Evolutionary conservation across 2,113 vertebrate species (phyloP).

Genomic region (Cynoglossus semilaevis): DNA sequence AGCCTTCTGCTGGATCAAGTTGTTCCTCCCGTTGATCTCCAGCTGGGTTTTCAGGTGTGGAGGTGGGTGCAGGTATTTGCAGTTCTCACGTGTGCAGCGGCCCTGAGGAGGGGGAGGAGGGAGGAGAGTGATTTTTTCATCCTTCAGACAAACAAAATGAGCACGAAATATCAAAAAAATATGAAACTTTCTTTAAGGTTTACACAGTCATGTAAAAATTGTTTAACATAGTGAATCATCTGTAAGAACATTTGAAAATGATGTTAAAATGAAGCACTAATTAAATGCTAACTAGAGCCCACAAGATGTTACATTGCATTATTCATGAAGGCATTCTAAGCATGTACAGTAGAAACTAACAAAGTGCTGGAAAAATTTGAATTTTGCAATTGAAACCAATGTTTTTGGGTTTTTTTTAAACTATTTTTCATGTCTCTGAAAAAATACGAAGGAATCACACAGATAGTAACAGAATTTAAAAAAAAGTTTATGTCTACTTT

Average conservation of each 20-base stretch:
- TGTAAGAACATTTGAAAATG: conserved; percentile 13
- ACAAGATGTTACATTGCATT: conserved; percentile 18
- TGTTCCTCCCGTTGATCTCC: conserved; percentile 97
- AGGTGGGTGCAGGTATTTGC: conserved; percentile 98
- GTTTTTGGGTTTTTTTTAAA: too few species aligned
- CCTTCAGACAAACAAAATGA: too few species aligned
- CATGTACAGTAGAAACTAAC: neutral
- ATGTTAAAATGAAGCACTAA: conserved; percentile 23
- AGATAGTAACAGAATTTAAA: too few species aligned
- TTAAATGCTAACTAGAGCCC: conserved; percentile 38
- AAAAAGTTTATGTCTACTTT: too few species aligned
- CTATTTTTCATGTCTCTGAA: too few species aligned
- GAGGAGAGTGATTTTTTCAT: neutral
- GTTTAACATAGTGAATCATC: conserved; percentile 17
- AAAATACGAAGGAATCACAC: too few species aligned
- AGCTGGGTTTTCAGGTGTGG: conserved; percentile 97
- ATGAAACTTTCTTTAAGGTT: neutral
- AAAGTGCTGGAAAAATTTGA: too few species aligned
- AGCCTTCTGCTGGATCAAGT: conserved; percentile 98
- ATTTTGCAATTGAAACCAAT: too few species aligned
- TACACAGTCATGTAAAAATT: conserved; percentile 16
- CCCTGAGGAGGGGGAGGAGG: conserved; percentile 73
- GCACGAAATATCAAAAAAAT: conserved; percentile 6
- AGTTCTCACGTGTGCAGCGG: conserved; percentile 95
- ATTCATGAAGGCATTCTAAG: conserved; percentile 25